Percentiles rank a stretch among this genome's conserved stretches.
Evolutionary conservation across 2,113 vertebrate genomes (phyloP).

Genomic region (Drymodes brunneopygia): DNA sequence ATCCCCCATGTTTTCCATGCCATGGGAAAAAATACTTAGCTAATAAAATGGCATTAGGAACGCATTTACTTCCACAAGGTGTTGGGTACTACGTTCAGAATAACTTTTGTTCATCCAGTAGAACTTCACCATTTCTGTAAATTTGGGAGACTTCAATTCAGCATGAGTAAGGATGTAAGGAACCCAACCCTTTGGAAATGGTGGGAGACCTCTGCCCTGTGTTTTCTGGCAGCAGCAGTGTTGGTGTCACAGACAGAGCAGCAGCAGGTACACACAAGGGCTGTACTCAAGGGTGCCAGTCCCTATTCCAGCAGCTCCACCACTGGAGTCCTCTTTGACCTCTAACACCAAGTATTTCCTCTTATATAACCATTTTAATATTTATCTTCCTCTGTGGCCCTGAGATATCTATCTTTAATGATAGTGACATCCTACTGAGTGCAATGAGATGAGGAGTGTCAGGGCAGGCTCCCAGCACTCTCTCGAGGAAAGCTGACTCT

Average conservation of each 20-base stretch:
- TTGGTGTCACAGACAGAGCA: not conserved
- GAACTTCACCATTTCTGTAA: not conserved
- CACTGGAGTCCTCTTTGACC: not conserved
- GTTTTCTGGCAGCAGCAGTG: not conserved
- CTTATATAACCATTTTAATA: not conserved
- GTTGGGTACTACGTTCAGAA: not conserved
- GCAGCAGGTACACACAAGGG: fast-evolving
- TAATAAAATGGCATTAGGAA: not conserved
- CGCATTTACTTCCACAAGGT: not conserved
- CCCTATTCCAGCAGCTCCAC: not conserved
- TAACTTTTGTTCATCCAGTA: fast-evolving
- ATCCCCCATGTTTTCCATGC: not conserved
- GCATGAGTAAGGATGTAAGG: not conserved
- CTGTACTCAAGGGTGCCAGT: not conserved
- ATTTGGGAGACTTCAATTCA: not conserved
- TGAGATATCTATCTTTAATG: not conserved
- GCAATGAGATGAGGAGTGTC: not conserved
- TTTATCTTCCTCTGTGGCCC: not conserved
- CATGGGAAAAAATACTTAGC: not conserved
- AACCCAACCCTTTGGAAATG: not conserved
- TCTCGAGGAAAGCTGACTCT: fast-evolving
- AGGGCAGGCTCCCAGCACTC: not conserved
- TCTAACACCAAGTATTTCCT: not conserved
- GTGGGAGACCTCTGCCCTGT: not conserved
- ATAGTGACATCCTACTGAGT: not conserved